A percentile compares a stretch with the other conserved stretches of the same genome.
Conservation (phyloP, 1,140 invertebrate genomes). For the Latrodectus geometricus region DNA sequence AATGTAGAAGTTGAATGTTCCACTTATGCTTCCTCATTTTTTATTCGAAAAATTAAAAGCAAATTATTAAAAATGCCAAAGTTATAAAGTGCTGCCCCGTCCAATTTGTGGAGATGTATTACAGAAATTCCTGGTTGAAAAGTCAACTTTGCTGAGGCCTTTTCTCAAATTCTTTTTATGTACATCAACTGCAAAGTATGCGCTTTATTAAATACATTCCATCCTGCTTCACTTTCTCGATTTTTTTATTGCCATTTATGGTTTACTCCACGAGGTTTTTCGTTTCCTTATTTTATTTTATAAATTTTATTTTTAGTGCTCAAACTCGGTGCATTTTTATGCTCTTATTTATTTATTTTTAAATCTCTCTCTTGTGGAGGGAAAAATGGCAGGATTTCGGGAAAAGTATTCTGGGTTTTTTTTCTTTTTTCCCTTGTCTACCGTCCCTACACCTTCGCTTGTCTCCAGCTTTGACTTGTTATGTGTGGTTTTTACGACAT, state of each 20-base stretch:
- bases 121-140: neutral
- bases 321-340: neutral
- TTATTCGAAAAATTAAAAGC: neutral
- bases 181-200: neutral
- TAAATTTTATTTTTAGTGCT: neutral
- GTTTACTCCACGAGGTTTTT: neutral
- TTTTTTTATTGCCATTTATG: neutral
- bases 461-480: neutral
- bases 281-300: neutral
- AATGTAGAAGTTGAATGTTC: too few species aligned
- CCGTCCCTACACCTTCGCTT: neutral
- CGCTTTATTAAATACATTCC: neutral
- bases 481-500: neutral
- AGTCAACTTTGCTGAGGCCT: neutral
- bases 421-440: too few species aligned
- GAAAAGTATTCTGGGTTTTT: neutral
- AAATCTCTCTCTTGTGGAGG: neutral
- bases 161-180: neutral
- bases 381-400: neutral
- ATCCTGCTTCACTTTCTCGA: neutral
- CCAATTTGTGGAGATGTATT: neutral
- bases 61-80: neutral
- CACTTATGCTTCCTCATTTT: neutral
- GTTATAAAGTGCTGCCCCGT: neutral
- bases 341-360: slow-evolving; percentile 1